Base-by-base conservation (phyloP, 2,113 vertebrate genomes). In the Eolophus roseicapilla region DNA sequence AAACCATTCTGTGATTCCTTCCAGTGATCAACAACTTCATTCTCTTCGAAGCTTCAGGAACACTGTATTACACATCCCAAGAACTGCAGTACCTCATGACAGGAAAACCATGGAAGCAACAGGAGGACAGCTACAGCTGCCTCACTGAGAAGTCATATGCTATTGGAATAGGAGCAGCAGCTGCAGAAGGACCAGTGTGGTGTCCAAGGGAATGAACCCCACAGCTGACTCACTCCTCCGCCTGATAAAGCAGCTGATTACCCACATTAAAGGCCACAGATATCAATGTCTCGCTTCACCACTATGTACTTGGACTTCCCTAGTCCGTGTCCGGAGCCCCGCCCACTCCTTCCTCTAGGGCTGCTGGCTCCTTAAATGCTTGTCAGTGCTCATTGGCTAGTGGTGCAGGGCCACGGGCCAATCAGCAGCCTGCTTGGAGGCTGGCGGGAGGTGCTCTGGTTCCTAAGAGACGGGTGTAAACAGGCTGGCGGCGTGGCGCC, bases 291-390 rank as follows among this genome's bases (percentile, higher is more conserved):
- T 24, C 12, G 4, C 2, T 31, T 21, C 55, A n/a, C 33, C 18
- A 57, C 11, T 13, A 33, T 4, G 8, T 21, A 21, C 31, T 21
- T 12, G 3, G 0, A 0, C 7, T n/a, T 20, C 53, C 7, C 11
- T 5, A 4, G 13, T 6, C 9, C 55, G 9, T 4, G 5, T 14
- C 55, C 33, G 6, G 1, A n/a, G 13, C 0, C 4, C 1, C 12
- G 2, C 6, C 5, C 18, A 3, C 17, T 0, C 9, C 5, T 6
- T 2, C 2, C 0, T 0, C 1, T 0, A 0, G 0, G 0, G 11
- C 11, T 7, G 29, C 65, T 10, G 67, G 27, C 19, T 37, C 17
- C 0, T 64, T 89, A 89, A 93, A 62, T 55, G 12, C 7, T 31
- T 1, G 0, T n/a, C 37, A 8, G 3, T 0, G 43, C 47, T 47